Percentiles rank a stretch among this genome's conserved stretches.
These are phyloP conservation scores for Cheilosia vulpina DNA, from an alignment of 2,888 invertebrate species.

Conservation along the genomic window DNA sequence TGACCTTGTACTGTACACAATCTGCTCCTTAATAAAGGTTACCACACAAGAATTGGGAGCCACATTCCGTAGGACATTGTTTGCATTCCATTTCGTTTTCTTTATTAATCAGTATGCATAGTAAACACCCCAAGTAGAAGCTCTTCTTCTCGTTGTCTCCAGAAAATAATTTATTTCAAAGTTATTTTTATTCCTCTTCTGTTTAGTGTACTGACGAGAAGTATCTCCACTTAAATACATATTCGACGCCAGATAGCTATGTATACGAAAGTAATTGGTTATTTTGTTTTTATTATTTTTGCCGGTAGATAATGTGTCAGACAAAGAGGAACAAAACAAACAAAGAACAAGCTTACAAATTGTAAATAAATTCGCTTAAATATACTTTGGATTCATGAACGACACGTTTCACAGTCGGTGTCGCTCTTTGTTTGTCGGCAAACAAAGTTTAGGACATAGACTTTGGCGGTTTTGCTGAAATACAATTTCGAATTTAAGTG, in stretches of 20 bases:
- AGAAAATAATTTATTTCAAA: constrained; percentile 10
- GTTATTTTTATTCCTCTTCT: constrained; percentile 12
- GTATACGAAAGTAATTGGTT: not conserved
- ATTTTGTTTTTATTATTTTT: constrained; percentile 9
- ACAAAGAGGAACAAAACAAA: not conserved
- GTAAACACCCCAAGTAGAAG: not conserved
- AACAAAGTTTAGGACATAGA: constrained; percentile 4
- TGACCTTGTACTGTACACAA: not conserved
- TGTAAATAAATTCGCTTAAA: constrained; percentile 10
- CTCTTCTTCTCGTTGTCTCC: not conserved
- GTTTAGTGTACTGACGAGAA: not conserved
- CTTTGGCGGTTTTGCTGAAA: constrained; percentile 3
- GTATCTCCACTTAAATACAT: not conserved
- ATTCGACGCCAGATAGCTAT: not conserved
- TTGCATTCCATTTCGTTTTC: not conserved
- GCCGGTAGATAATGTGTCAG: constrained; percentile 4
- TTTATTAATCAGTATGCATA: not conserved
- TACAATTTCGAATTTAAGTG: constrained; percentile 5
- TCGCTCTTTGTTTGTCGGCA: constrained; percentile 8
- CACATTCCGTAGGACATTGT: not conserved
- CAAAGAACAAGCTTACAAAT: not conserved
- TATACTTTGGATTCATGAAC: constrained; percentile 7
- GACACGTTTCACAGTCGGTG: not conserved
- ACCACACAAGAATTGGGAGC: not conserved
- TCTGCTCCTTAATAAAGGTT: constrained; percentile 10